Base-by-base conservation (phyloP, 1,140 invertebrate genomes). In the Dreissena polymorpha region DNA sequence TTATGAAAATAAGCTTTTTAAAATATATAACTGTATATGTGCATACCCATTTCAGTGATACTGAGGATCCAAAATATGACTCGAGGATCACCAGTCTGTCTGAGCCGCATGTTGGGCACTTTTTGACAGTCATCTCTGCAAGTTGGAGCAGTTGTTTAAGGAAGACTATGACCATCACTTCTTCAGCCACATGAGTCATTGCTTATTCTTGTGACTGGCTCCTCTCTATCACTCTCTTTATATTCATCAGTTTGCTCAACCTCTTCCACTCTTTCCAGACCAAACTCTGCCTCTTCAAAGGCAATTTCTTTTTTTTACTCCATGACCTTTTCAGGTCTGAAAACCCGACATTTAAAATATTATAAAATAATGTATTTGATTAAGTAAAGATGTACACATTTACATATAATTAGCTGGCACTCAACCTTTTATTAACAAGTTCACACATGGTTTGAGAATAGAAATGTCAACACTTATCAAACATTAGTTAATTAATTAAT, bases 101-200 rank as follows among this genome's bases (percentile, higher is more conserved):
- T 63, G 60, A 63, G 23, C 18, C 18, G 23, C 60, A 63, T 63
- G 60, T 63, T 63, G 18, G 18, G 60, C 60, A 63, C 60, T 63
- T 63, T 25, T 63, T 63, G 18, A 63, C 60, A n/a, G 60, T 63
- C 60, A 63, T 63, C 60, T 63, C 60, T 63, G 60, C 60, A n/a
- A 63, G 10, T 63, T n/a, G 18, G 18, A 63, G 23, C 18, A 63
- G 60, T 25, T 63, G 60, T 10, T 63, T 63, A n/a, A 63, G 18
- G 23, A 63, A 63, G 23, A 63, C 60, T 63, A 63, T n/a, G 23
- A 63, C 60, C 60, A 5, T 63, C 60, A 63, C 60, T 63, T 63
- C 60, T 63, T 63, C 60, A n/a, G 23, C 60, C 60, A 63, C 60
- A 63, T 63, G 60, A 2, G 60, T 63, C 60, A 63, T 10, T 25